These are phyloP conservation scores for Trichechus manatus DNA, from an alignment of 2,113 vertebrate genomes.

Conservation along the genomic window DNA sequence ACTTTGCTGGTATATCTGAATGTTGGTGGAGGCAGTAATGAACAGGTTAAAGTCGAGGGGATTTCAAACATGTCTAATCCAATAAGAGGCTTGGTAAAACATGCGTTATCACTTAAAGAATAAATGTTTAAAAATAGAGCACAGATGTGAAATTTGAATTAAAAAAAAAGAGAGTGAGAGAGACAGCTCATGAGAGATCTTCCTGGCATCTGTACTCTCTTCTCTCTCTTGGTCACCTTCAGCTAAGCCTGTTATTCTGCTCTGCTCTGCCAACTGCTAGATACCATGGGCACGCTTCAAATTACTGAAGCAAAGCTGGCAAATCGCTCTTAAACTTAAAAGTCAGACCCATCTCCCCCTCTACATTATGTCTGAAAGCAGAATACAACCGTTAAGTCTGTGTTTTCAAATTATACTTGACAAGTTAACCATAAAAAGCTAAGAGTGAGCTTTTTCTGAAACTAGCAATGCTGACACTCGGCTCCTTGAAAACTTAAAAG, in stretches of 20 bases:
- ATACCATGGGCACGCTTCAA: background rate
- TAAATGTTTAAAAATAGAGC: constrained; percentile 81
- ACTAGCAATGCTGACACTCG: background rate
- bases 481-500: background rate
- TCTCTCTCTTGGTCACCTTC: constrained; percentile 70
- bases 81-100: constrained; percentile 83
- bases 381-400: background rate
- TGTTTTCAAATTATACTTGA: constrained; percentile 13
- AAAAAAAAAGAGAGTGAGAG: background rate
- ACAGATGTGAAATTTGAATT: constrained; percentile 81
- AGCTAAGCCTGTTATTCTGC: constrained; percentile 22
- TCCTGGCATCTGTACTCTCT: constrained; percentile 11
- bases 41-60: constrained; percentile 81
- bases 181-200: background rate
- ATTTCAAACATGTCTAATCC: constrained; percentile 85
- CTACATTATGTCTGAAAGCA: constrained; percentile 26
- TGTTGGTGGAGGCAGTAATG: constrained; percentile 58
- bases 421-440: background rate
- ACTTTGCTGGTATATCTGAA: background rate
- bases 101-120: constrained; percentile 85
- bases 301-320: constrained; percentile 41
- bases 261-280: constrained; percentile 42
- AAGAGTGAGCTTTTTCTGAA: background rate
- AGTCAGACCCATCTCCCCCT: background rate
- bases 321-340: background rate